Conservation (phyloP, 2,888 invertebrate species). For the Conchocele bisecta region DNA sequence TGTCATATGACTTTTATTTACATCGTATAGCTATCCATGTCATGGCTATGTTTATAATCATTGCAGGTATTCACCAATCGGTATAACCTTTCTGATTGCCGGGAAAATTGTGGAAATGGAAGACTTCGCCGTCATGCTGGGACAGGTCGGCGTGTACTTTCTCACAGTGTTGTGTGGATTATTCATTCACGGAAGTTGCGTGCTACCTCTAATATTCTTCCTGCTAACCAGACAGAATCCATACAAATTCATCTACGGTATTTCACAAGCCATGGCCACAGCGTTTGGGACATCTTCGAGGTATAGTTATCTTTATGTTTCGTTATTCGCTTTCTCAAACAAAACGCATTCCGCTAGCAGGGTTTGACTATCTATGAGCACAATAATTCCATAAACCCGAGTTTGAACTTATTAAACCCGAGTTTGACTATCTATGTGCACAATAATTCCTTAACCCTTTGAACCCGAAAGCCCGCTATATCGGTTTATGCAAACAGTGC, state of each 20-base stretch:
- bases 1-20: no score
- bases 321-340: background rate
- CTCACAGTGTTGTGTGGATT: constrained; percentile 92
- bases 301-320: constrained; percentile 84
- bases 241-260: constrained; percentile 78
- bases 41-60: no score
- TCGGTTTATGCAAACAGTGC: no score
- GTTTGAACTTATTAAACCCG: no score
- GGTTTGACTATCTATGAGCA: no score
- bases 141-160: constrained; percentile 96
- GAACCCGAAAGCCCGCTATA: no score
- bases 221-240: constrained; percentile 76
- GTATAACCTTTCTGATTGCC: constrained; percentile 85
- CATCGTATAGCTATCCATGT: no score
- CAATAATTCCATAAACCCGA: no score
- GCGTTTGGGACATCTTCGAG: constrained; percentile 98
- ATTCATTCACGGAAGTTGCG: constrained; percentile 94
- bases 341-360: no score
- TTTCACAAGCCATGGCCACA: constrained; percentile 90
- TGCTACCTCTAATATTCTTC: constrained; percentile 93
- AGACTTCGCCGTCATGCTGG: constrained; percentile 91
- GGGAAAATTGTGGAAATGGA: constrained; percentile 96
- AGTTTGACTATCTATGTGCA: no score
- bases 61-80: constrained; percentile 78
- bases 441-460: no score